These are phyloP conservation scores for Pipistrellus kuhlii DNA, from an alignment of 2,797 vertebrate species.

Conservation along the genomic window DNA sequence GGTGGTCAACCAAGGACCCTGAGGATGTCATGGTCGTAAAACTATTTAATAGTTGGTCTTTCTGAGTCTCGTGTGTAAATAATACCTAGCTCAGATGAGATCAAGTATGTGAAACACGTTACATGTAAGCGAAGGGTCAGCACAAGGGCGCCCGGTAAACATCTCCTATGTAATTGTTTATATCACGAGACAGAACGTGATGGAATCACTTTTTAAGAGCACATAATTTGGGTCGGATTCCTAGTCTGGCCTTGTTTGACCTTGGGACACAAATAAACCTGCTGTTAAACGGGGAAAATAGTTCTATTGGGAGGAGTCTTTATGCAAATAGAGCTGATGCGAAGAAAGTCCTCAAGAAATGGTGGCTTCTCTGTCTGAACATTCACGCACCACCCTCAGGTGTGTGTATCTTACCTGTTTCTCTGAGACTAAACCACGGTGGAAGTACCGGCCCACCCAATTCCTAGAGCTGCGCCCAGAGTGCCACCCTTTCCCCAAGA, in stretches of 20 bases:
- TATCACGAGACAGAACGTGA: slow-evolving; percentile 8
- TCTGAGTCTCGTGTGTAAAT: neutral
- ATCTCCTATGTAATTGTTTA: slow-evolving; percentile 30
- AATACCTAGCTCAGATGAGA: slow-evolving; percentile 34
- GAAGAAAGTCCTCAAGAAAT: neutral
- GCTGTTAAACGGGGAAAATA: neutral
- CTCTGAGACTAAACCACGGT: neutral
- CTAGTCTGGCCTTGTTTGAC: neutral
- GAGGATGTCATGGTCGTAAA: neutral
- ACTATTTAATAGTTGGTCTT: neutral
- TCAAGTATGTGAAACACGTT: slow-evolving; percentile 48
- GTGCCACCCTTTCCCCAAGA: neutral
- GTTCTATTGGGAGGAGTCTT: neutral
- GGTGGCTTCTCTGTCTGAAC: neutral
- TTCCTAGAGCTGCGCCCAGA: neutral
- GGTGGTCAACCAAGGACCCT: neutral
- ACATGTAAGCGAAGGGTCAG: slow-evolving; percentile 43
- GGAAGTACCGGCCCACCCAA: neutral
- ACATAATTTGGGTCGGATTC: neutral
- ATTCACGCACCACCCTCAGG: neutral
- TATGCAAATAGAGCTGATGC: neutral
- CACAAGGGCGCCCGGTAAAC: slow-evolving; percentile 4
- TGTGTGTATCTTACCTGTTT: neutral
- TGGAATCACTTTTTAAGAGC: slow-evolving; percentile 24
- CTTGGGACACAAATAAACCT: neutral